phyloP scores from a whole-genome alignment of 2,888 invertebrate genomes.

The Spilarctia lutea region DNA sequence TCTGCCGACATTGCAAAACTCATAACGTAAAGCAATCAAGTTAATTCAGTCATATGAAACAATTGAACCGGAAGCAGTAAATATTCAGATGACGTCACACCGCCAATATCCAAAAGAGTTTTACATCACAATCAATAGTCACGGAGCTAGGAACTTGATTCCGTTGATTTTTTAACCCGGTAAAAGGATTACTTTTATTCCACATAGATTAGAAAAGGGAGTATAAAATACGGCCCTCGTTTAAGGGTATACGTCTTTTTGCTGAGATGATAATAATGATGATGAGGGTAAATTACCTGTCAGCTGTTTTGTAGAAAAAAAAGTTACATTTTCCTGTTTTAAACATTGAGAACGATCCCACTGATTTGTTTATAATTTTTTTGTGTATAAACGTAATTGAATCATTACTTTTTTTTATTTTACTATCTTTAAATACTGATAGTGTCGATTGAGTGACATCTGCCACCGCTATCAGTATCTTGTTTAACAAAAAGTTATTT shows the following conservation, averaged over 20 bases:
- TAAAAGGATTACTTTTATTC: background rate
- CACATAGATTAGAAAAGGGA: background rate
- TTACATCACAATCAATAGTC: slow-evolving; percentile 21
- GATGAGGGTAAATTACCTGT: background rate
- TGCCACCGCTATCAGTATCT: background rate
- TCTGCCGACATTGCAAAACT: slow-evolving; percentile 3
- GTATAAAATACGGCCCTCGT: background rate
- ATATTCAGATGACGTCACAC: slow-evolving; percentile 28
- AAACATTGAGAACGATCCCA: background rate
- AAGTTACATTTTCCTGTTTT: background rate
- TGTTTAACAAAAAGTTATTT: background rate
- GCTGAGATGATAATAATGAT: background rate
- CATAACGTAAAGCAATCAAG: slow-evolving; percentile 12
- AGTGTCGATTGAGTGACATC: background rate
- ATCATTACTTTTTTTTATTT: background rate
- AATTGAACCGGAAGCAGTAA: slow-evolving; percentile 42
- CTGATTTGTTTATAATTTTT: background rate
- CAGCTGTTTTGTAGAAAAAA: background rate
- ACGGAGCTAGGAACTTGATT: background rate
- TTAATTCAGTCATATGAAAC: slow-evolving; percentile 21
- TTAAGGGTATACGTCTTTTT: background rate
- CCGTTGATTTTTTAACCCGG: background rate
- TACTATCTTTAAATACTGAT: background rate
- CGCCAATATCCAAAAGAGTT: slow-evolving; percentile 25
- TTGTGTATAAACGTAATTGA: background rate